These are phyloP conservation scores for Taenaris catops DNA, from an alignment of 2,888 invertebrate genomes.

Conservation along the genomic window DNA sequence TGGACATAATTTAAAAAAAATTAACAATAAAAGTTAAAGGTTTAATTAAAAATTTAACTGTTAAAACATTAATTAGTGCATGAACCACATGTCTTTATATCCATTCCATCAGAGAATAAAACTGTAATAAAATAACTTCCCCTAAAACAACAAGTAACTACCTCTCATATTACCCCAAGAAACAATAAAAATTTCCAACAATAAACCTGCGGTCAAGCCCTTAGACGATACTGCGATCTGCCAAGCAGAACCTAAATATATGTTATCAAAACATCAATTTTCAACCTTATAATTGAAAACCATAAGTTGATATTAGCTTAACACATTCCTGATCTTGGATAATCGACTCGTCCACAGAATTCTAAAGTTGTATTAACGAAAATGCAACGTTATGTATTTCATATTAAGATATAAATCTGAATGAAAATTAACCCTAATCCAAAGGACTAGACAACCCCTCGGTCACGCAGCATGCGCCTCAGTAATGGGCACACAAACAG, in stretches of 20 bases:
- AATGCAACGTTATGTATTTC: conserved; percentile 1
- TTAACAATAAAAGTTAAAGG: no score
- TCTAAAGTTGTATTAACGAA: background rate
- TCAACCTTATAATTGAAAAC: background rate
- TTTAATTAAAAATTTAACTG: conserved; percentile 1
- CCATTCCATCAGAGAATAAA: conserved; percentile 24
- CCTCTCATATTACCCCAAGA: conserved; percentile 45
- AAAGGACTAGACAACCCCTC: conserved; percentile 57
- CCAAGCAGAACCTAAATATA: conserved; percentile 46
- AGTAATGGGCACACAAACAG: conserved; percentile 61
- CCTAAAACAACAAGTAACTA: conserved; percentile 60
- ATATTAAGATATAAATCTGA: conserved; percentile 6
- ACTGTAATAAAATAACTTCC: conserved; percentile 52
- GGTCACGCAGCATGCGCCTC: conserved; percentile 58
- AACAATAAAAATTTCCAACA: conserved; percentile 55
- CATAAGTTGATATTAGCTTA: conserved; percentile 22
- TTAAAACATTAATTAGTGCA: no score
- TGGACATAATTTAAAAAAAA: background rate
- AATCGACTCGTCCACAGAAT: conserved; percentile 14
- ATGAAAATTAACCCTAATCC: conserved; percentile 20
- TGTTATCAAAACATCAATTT: background rate
- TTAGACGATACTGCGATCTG: conserved; percentile 42
- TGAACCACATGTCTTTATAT: no score
- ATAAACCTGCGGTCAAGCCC: conserved; percentile 53
- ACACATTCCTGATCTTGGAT: conserved; percentile 12